Evolutionary conservation across 2,113 vertebrate genomes (phyloP).

Genomic region (Petaurus breviceps): DNA sequence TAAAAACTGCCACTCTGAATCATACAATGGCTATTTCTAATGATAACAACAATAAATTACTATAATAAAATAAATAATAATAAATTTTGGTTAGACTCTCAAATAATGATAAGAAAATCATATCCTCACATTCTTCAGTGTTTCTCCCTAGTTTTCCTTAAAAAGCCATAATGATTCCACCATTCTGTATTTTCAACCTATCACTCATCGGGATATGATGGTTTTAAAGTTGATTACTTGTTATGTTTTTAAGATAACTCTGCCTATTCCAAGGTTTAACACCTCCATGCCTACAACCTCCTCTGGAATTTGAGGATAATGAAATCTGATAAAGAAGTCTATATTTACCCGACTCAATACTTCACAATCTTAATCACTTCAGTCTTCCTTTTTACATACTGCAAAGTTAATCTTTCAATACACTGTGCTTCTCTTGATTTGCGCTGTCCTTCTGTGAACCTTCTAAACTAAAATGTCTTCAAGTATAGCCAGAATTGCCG

Average conservation of each 20-base stretch:
- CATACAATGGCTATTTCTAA: neutral
- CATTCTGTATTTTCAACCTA: neutral
- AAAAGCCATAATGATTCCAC: neutral
- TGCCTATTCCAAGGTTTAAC: neutral
- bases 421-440: neutral
- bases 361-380: no score
- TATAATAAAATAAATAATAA: no score
- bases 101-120: neutral
- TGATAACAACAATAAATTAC: no score
- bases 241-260: neutral
- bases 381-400: neutral
- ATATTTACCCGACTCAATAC: no score
- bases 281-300: neutral
- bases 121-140: neutral
- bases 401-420: neutral
- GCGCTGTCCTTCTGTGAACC: neutral
- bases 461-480: neutral
- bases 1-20: neutral
- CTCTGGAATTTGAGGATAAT: neutral
- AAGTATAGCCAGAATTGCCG: no score
- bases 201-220: neutral
- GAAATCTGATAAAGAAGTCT: no score
- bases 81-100: no score
- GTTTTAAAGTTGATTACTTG: neutral
- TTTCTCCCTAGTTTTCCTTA: neutral